Base-by-base conservation (phyloP, 2,797 vertebrate genomes). In the Pseudomugil tenellus region DNA sequence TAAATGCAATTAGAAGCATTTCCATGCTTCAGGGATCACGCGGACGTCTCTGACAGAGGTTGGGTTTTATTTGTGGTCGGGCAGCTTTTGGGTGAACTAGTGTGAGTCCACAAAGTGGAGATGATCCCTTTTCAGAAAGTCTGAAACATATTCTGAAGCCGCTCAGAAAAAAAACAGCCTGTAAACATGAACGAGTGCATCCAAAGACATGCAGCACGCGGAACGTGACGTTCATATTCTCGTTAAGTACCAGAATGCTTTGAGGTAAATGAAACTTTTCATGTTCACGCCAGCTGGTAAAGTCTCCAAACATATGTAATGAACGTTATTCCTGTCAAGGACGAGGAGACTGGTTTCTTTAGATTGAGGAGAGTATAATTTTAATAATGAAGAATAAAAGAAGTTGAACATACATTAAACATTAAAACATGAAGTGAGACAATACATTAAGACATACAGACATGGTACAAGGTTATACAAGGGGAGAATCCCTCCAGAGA, bases 1-100 rank as follows among this genome's bases (percentile, higher is more conserved):
- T 77, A 66, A 80, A 86, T 53, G 67, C 84, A 77, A 77, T 86
- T 83, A 84, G 63, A 82, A n/a, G 58, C 61, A 31, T 76, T 84
- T 87, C 79, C 76, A 86, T 67, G 80, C 83, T 77, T 61, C 13
- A 19, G 23, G 67, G 76, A 84, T 77, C 79, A 76, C 70, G 34
- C 2, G 55, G 79, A 70, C 57, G 39, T 67, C 81, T 52, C 26
- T 74, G 77, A 77, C 69, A 14, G 29, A 59, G 69, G 49, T 25
- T 17, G 34, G 0, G 54, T 64, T 79, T 63, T 68, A 58, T 80
- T 63, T 74, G 63, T 23, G 32, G 53, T 8, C 1, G 0, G 60
- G 61, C 34, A 56, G 46, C 51, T 65, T 41, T 31, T 56, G 12
- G 12, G n/a, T 2, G 25, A 23, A 48, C 74, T 48, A 4, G 41